phyloP scores from a whole-genome alignment of 2,113 vertebrate genomes.

The Ivindomyrus marchei region DNA sequence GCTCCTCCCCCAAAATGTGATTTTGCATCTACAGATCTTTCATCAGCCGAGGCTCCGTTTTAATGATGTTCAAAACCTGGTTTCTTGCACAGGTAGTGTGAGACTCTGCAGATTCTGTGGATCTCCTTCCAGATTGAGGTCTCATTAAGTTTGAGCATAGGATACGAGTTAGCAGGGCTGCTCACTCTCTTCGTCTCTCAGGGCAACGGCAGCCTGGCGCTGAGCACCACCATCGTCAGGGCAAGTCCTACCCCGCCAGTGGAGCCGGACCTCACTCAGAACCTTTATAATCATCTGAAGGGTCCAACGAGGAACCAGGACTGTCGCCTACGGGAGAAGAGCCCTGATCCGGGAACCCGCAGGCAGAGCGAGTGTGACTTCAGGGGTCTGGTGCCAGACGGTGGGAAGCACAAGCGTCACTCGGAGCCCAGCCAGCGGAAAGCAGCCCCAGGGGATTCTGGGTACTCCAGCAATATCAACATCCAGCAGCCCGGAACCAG shows the following conservation, averaged over 20 bases:
- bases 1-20: neutral
- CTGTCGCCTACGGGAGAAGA: conserved; percentile 39
- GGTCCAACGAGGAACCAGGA: conserved; percentile 8
- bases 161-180: neutral
- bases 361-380: conserved; percentile 50
- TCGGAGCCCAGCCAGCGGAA: conserved; percentile 32
- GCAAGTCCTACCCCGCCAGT: conserved; percentile 69
- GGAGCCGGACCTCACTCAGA: conserved; percentile 40
- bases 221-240: conserved; percentile 84
- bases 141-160: neutral
- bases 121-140: neutral
- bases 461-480: conserved; percentile 62
- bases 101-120: neutral
- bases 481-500: conserved; percentile 44
- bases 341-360: conserved; percentile 36
- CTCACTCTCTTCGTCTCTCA: conserved; percentile 40
- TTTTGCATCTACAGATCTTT: neutral
- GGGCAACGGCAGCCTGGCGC: conserved; percentile 61
- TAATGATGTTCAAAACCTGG: neutral
- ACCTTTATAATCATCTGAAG: neutral
- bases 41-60: neutral
- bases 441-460: conserved; percentile 53
- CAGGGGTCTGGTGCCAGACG: conserved; percentile 24
- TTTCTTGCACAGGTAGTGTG: neutral
- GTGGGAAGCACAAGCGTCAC: conserved; percentile 24